These are phyloP conservation scores for Anguilla pacifica DNA, from an alignment of 2,797 vertebrate species.

Conservation along the genomic window DNA sequence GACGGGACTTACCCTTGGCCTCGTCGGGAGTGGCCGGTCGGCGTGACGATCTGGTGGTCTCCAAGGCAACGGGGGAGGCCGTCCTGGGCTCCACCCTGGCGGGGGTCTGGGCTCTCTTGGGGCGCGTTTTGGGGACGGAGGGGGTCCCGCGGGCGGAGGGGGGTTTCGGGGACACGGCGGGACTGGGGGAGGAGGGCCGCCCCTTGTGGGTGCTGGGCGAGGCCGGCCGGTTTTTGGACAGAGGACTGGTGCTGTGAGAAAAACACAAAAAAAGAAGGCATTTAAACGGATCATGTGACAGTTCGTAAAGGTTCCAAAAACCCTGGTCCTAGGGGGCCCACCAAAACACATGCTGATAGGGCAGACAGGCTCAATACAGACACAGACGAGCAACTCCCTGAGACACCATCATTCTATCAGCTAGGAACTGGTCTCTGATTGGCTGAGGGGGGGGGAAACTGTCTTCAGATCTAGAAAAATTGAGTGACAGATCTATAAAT, in stretches of 20 bases:
- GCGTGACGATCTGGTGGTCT: slow-evolving; percentile 24
- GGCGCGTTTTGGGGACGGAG: slow-evolving; percentile 76
- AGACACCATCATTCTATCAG: neutral
- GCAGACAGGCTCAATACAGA: neutral
- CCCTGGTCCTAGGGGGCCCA: neutral
- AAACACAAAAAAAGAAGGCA: neutral
- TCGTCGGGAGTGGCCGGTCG: slow-evolving; percentile 61
- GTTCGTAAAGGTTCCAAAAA: neutral
- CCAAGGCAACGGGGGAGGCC: slow-evolving; percentile 30
- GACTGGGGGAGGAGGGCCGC: slow-evolving; percentile 75
- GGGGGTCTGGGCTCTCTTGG: slow-evolving; percentile 74
- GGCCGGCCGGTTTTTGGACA: slow-evolving; percentile 77
- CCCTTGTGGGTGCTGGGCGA: slow-evolving; percentile 81
- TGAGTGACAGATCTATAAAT: neutral
- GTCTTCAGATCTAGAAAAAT: neutral
- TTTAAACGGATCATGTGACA: neutral
- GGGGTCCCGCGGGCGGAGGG: slow-evolving; percentile 69
- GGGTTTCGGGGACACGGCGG: slow-evolving; percentile 67
- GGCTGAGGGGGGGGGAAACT: no score
- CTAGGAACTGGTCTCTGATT: neutral
- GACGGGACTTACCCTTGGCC: slow-evolving; percentile 59
- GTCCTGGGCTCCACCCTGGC: slow-evolving; percentile 55
- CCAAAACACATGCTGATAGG: neutral
- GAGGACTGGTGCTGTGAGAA: slow-evolving; percentile 72
- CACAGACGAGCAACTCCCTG: no score